Evolutionary conservation across 1,140 invertebrate species (phyloP).

Genomic region (Plutomurus gul): DNA sequence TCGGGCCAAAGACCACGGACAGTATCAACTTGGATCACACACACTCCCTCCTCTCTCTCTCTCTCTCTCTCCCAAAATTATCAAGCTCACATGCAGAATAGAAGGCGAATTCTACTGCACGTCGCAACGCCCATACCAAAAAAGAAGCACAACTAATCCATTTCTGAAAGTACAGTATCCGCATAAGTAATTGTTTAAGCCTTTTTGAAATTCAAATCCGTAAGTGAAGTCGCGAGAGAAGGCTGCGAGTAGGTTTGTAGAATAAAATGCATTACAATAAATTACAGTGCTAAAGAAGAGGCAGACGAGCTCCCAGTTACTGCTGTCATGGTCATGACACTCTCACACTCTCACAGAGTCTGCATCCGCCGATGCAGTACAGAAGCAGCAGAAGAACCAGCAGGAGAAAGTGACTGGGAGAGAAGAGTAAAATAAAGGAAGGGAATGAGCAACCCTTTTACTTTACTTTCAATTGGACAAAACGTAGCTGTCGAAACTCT

Average conservation of each 20-base stretch:
- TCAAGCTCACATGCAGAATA: too few species aligned
- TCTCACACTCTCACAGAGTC: too few species aligned
- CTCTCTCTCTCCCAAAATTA: too few species aligned
- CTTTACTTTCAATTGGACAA: conserved; percentile 25
- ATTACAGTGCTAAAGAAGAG: too few species aligned
- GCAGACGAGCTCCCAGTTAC: neutral
- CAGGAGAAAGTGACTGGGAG: too few species aligned
- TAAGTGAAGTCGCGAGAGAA: neutral
- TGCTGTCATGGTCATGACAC: neutral
- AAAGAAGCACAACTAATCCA: neutral
- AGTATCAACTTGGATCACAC: neutral
- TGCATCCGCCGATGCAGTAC: too few species aligned
- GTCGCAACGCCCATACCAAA: too few species aligned
- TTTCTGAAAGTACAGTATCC: neutral
- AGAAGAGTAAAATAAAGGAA: too few species aligned
- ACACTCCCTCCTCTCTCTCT: neutral
- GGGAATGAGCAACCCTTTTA: conserved; percentile 5
- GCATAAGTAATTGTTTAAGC: neutral
- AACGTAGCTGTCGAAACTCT: neutral
- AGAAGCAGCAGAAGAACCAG: too few species aligned
- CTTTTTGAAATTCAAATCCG: neutral
- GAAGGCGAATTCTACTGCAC: too few species aligned
- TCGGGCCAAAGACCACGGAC: neutral
- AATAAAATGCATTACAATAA: neutral
- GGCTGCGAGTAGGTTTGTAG: neutral